Evolutionary conservation across 1,140 invertebrate genomes (phyloP), one percentile per base, ranked within the genome.

Genomic region (Aporrectodea caliginosa): DNA sequence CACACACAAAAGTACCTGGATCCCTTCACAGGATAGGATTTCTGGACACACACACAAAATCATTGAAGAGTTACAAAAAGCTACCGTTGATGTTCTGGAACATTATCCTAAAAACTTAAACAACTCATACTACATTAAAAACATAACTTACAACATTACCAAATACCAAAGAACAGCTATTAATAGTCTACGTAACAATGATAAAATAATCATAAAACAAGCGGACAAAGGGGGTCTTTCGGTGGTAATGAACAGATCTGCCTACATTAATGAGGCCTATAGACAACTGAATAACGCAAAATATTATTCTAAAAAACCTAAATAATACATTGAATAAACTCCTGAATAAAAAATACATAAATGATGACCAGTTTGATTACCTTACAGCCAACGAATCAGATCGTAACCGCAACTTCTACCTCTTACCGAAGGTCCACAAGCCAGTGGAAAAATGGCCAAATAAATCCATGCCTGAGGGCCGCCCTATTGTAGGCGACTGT

Each of bases 351-450:
- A 1, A 1, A 1, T 35, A 1, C 1, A 16, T 58, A 1, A 2
- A 34, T 31, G 1, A 75, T 1, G 35, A 34, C 2, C 2, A 16
- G 6, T 1, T 1, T 1, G 27, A 58, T 0, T 43, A 2, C 22
- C 33, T 75, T 1, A 1, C 16, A 1, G 74, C 1, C 35, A 1
- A 1, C 1, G 33, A 12, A 30, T 0, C 1, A 1, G 31, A 58
- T 35, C 22, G 22, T 16, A n/a, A 31, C 2, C 32, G 74, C 16
- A 35, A 58, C n/a, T 75, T 75, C 30, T 75, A 75, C 33, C 12
- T 75, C 16, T 32, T 78, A 1, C 76, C 76, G 1, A 78, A 78
- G 32, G 69, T 78, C 2, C 76, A 78, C 68, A 78, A 78, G 32
- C 43, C 43, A 2, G 31, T 30, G 68, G 31, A 69, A 1, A 71